A percentile compares a stretch with the other conserved stretches of the same genome.
Evolutionary conservation across 1,140 invertebrate genomes (phyloP).

Genomic region (Drosophila burlai): DNA sequence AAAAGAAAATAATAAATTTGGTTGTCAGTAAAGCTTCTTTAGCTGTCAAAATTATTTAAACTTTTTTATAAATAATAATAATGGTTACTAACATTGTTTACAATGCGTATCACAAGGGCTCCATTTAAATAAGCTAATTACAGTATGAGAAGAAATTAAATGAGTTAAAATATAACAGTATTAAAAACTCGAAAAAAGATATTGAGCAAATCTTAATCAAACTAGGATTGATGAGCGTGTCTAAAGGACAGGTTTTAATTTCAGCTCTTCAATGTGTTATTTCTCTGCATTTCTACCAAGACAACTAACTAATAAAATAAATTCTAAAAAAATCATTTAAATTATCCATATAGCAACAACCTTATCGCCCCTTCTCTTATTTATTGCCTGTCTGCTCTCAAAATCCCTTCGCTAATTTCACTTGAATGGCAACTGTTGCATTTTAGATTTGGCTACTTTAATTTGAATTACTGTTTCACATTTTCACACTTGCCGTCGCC

Average conservation of each 20-base stretch:
- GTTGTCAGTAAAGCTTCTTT: not conserved
- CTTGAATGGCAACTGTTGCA: conserved; percentile 21
- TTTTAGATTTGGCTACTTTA: conserved; percentile 39
- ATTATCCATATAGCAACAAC: not conserved
- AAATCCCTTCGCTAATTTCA: conserved; percentile 29
- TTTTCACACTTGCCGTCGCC: conserved; percentile 47
- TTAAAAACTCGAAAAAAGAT: not conserved
- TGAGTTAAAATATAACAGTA: not conserved
- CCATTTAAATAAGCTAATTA: not conserved
- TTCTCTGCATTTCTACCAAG: not conserved
- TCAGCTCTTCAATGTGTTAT: not conserved
- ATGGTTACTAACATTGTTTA: too few relatives aligned
- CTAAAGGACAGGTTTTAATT: too few relatives aligned
- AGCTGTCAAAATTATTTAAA: too few relatives aligned
- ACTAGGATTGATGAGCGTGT: too few relatives aligned
- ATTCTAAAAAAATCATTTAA: not conserved
- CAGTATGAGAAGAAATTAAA: not conserved
- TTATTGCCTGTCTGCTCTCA: not conserved
- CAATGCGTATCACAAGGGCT: too few relatives aligned
- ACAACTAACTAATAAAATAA: not conserved
- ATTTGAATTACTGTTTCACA: conserved; percentile 47
- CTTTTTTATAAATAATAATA: too few relatives aligned
- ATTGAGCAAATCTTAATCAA: too few relatives aligned
- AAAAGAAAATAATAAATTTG: not conserved
- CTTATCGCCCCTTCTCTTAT: not conserved